Percentiles rank a stretch among this genome's conserved stretches.
phyloP scores from a whole-genome alignment of 2,113 vertebrate genomes.

The Petromus typicus region DNA sequence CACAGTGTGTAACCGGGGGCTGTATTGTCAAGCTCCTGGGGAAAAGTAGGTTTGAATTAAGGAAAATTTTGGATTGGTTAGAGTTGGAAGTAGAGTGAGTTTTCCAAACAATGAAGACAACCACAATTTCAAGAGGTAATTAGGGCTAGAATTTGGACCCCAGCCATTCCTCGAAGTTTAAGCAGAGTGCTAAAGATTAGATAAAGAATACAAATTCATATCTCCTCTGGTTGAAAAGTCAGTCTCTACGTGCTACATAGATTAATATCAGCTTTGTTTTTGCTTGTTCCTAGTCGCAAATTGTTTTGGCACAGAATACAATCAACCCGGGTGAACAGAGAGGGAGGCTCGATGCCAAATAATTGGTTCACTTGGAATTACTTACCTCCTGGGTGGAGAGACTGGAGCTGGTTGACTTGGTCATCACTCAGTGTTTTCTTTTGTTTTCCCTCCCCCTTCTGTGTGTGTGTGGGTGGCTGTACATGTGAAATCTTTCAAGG shows the following conservation, averaged over 20 bases:
- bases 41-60: neutral
- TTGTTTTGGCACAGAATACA: neutral
- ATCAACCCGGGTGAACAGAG: neutral
- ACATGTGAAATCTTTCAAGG: neutral
- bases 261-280: constrained; percentile 21
- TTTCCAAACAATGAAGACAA: constrained; percentile 17
- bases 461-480: neutral
- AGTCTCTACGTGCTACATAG: neutral
- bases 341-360: neutral
- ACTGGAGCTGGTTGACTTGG: neutral
- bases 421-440: neutral
- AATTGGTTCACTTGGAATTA: neutral
- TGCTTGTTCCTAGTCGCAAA: neutral
- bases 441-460: neutral
- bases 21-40: neutral
- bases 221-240: neutral
- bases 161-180: neutral
- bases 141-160: neutral
- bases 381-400: neutral
- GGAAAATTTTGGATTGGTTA: neutral
- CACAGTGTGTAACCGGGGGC: neutral
- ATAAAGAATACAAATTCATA: neutral
- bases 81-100: neutral
- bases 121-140: neutral
- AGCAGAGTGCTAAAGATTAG: neutral